These are phyloP conservation scores for Electrophaes corylata DNA, from an alignment of 2,888 invertebrate genomes.

Conservation along the genomic window DNA sequence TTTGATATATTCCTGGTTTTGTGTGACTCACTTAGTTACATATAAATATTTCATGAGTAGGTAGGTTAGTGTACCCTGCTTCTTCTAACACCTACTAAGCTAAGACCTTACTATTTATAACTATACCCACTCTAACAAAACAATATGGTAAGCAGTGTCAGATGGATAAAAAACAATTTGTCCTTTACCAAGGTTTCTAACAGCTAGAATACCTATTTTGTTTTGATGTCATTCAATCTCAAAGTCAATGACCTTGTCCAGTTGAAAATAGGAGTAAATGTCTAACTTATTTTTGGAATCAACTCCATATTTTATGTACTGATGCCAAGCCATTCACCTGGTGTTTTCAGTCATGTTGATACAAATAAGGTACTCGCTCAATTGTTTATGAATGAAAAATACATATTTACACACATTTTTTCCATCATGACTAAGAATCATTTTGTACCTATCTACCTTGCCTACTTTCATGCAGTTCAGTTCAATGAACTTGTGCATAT, in stretches of 20 bases:
- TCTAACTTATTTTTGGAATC: conserved; percentile 29
- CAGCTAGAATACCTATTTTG: conserved; percentile 15
- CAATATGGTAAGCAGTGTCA: neutral
- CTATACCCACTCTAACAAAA: neutral
- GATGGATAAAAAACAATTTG: neutral
- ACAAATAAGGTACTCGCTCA: conserved; percentile 1
- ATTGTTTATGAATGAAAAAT: neutral
- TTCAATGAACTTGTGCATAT: conserved; percentile 10
- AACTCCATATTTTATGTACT: conserved; percentile 22
- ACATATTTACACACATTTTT: conserved; percentile 3
- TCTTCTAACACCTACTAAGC: neutral
- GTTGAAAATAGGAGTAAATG: conserved; percentile 30
- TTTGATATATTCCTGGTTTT: conserved; percentile 4
- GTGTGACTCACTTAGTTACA: conserved; percentile 18
- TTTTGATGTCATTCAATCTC: conserved; percentile 34
- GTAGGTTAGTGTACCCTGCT: too few species aligned
- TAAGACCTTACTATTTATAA: neutral
- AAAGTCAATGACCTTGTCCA: conserved; percentile 52
- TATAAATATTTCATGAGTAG: neutral
- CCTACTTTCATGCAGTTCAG: conserved; percentile 1
- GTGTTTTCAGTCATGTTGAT: conserved; percentile 17
- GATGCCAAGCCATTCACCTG: conserved; percentile 33
- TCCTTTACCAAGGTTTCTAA: conserved; percentile 16
- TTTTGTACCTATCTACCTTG: conserved; percentile 1
- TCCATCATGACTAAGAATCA: conserved; percentile 8